phyloP scores from a whole-genome alignment of 2,797 vertebrate genomes.

The Siniperca scherzeri region DNA sequence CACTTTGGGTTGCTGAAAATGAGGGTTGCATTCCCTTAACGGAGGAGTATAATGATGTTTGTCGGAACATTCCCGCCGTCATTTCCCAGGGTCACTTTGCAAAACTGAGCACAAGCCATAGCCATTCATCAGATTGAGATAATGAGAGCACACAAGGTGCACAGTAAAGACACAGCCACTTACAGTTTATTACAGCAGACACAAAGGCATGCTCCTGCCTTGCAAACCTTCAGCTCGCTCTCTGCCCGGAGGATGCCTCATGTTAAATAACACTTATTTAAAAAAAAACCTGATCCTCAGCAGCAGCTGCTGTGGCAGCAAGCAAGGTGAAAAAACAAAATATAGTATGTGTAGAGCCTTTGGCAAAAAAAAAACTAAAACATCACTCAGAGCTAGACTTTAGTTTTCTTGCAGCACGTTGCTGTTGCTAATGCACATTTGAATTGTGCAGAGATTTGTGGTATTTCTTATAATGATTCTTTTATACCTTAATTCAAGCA shows the following conservation, averaged over 20 bases:
- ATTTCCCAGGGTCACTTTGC: slow-evolving; percentile 86
- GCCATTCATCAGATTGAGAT: slow-evolving; percentile 86
- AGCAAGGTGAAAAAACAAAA: slow-evolving; percentile 47
- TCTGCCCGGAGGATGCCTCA: slow-evolving; percentile 54
- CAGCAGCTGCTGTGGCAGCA: slow-evolving; percentile 26
- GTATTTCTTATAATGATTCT: slow-evolving; percentile 40
- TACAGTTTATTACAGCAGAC: slow-evolving; percentile 78
- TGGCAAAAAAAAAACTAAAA: slow-evolving; percentile 19
- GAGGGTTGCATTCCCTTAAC: slow-evolving; percentile 51
- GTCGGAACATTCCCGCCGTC: slow-evolving; percentile 67
- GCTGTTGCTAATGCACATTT: slow-evolving; percentile 30
- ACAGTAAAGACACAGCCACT: slow-evolving; percentile 76
- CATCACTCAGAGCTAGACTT: slow-evolving; percentile 35
- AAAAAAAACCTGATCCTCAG: slow-evolving; percentile 47
- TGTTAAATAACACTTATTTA: slow-evolving; percentile 69
- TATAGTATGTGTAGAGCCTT: slow-evolving; percentile 36
- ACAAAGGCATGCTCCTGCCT: slow-evolving; percentile 65
- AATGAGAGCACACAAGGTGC: slow-evolving; percentile 84
- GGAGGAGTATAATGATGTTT: slow-evolving; percentile 60
- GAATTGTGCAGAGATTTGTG: slow-evolving; percentile 49
- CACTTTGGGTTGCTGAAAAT: slow-evolving; percentile 50
- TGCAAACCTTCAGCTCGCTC: slow-evolving; percentile 62
- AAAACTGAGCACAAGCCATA: slow-evolving; percentile 71
- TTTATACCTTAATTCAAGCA: slow-evolving; percentile 47
- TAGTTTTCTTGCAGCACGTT: slow-evolving; percentile 19